Evolutionary conservation across 1,140 invertebrate genomes (phyloP), one percentile per base, ranked within the genome.

Genomic region (Metaphire vulgaris): DNA sequence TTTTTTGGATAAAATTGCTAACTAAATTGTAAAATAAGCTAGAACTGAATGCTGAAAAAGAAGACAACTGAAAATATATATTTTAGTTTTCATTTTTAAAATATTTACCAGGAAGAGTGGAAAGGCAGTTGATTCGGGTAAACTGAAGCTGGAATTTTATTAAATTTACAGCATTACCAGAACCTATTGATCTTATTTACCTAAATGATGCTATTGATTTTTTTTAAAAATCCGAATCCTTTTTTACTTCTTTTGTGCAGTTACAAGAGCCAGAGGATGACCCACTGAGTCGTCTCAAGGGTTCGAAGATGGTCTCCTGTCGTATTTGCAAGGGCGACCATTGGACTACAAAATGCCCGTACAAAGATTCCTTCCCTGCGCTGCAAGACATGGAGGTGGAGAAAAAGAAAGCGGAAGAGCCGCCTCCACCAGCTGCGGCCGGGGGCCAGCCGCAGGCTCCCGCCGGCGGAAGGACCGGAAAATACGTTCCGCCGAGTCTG

Each of bases 271-370:
- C 90, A 70, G 93, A 96, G 82, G 94, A 97, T 79, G 93, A 93
- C 83, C 89, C 90, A 26, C 85, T 94, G 26, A 90, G 92, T 78
- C 93, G 92, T 81, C 80, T 93, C 73, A 92, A 92, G 81, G 89
- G 89, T 26, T 89, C 91, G 79, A 92, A 92, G 80, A 90, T 94
- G 81, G 93, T 97, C 73, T 95, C 94, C 83, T 99, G 96, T 83
- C 90, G 96, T 85, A 94, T 92, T 76, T 99, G 96, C 88, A 94
- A 94, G 74, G 86, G 86, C 26, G 96, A 98, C 80, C 96, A 99
- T 89, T 98, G 96, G 95, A 97, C 95, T 2, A 91, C 93, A 69
- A 94, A 94, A 80, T 99, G 96, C 89, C 96, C 96, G 0, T 98
- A 94, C 89, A 97, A 97, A 86, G 93, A 97, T 81, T 94, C 87